phyloP scores from a whole-genome alignment of 2,113 vertebrate genomes.

The Myrmecobius fasciatus region DNA sequence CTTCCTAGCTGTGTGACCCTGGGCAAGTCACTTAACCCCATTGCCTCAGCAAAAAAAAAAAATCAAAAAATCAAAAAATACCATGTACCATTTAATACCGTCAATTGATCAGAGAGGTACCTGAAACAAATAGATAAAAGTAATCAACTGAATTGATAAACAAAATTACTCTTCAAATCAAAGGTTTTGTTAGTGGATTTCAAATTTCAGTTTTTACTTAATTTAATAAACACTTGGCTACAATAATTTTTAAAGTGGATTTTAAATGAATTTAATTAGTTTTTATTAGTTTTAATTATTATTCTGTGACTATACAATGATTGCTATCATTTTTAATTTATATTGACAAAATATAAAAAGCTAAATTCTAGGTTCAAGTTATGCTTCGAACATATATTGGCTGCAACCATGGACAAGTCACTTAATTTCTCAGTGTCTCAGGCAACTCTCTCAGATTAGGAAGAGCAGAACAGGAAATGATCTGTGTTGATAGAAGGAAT shows the following conservation, averaged over 20 bases:
- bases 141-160: slow-evolving; percentile 59
- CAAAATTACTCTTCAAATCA: slow-evolving; percentile 65
- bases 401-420: neutral
- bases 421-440: neutral
- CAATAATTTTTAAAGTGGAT: slow-evolving; percentile 20
- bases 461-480: neutral
- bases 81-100: neutral
- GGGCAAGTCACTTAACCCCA: too few relatives aligned
- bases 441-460: neutral
- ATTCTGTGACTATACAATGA: neutral
- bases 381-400: neutral
- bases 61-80: slow-evolving; percentile 1
- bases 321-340: neutral
- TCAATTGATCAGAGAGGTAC: neutral
- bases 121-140: slow-evolving; percentile 54
- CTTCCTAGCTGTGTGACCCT: too few relatives aligned
- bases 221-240: slow-evolving; percentile 40
- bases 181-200: slow-evolving; percentile 54
- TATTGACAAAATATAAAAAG: neutral
- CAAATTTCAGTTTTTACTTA: slow-evolving; percentile 26
- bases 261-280: too few relatives aligned
- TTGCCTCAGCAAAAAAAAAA: too few relatives aligned
- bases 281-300: neutral
- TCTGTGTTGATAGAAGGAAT: neutral
- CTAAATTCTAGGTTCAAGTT: neutral